Conservation (phyloP, 2,113 vertebrate genomes). For the Myiagra hebetior region DNA sequence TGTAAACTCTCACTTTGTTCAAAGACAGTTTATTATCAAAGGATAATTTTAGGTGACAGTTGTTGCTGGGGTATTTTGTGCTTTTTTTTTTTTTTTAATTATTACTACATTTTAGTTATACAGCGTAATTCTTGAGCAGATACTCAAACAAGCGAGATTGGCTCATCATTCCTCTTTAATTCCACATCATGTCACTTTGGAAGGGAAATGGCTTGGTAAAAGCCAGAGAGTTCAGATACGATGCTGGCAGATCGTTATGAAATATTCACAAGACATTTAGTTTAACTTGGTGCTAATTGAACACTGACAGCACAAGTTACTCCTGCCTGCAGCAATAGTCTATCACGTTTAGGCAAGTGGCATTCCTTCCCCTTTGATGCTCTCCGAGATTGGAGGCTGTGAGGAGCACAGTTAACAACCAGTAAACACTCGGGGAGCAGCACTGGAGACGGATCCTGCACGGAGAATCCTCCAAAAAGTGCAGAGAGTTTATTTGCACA, state of each 20-base stretch:
- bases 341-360: conserved; percentile 53
- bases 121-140: neutral
- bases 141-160: conserved; percentile 34
- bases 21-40: conserved; percentile 6
- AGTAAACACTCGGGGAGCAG: neutral
- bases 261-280: conserved; percentile 73
- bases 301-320: conserved; percentile 67
- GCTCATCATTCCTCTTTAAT: conserved; percentile 53
- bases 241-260: conserved; percentile 67
- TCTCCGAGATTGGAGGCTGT: neutral
- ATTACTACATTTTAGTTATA: neutral
- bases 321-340: conserved; percentile 67
- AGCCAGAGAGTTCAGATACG: conserved; percentile 65
- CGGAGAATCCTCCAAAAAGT: neutral
- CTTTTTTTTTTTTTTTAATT: neutral
- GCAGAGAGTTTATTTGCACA: neutral
- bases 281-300: conserved; percentile 71
- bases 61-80: neutral
- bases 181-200: conserved; percentile 52
- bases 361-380: conserved; percentile 27
- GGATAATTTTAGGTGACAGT: neutral
- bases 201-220: conserved; percentile 65
- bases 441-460: neutral
- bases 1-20: neutral
- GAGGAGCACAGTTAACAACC: neutral